phyloP scores from a whole-genome alignment of 2,888 invertebrate species.

The Drosophila peninsularis region DNA sequence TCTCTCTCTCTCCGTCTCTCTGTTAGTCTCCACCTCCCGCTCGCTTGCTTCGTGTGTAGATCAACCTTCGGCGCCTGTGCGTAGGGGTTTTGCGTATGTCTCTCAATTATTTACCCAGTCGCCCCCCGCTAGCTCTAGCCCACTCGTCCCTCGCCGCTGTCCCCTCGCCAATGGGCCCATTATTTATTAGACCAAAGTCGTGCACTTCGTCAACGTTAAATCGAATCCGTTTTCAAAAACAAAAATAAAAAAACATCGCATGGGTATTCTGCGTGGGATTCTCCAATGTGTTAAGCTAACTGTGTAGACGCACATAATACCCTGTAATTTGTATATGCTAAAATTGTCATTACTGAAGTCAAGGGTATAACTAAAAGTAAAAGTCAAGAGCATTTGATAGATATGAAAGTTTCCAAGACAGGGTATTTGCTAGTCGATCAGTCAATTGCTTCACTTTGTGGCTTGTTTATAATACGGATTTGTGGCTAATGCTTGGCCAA shows the following conservation, averaged over 20 bases:
- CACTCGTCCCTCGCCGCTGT: neutral
- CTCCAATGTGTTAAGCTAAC: conserved; percentile 29
- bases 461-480: conserved; percentile 37
- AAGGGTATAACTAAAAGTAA: no score
- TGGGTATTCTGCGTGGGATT: conserved; percentile 74
- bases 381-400: no score
- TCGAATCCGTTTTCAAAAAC: conserved; percentile 57
- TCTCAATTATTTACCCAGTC: conserved; percentile 27
- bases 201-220: conserved; percentile 75
- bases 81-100: conserved; percentile 67
- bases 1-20: conserved; percentile 8
- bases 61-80: conserved; percentile 73
- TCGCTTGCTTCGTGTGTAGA: conserved; percentile 15
- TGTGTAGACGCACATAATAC: conserved; percentile 28
- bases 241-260: conserved; percentile 47
- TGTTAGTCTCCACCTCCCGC: neutral
- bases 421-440: conserved; percentile 13
- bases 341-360: no score
- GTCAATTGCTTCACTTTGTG: neutral
- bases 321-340: conserved; percentile 8
- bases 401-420: no score
- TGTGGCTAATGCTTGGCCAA: conserved; percentile 54
- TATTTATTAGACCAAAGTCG: conserved; percentile 76
- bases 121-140: neutral
- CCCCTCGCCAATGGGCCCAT: neutral